phyloP scores from a whole-genome alignment of 2,113 vertebrate genomes.

The Callocephalon fimbriatum region DNA sequence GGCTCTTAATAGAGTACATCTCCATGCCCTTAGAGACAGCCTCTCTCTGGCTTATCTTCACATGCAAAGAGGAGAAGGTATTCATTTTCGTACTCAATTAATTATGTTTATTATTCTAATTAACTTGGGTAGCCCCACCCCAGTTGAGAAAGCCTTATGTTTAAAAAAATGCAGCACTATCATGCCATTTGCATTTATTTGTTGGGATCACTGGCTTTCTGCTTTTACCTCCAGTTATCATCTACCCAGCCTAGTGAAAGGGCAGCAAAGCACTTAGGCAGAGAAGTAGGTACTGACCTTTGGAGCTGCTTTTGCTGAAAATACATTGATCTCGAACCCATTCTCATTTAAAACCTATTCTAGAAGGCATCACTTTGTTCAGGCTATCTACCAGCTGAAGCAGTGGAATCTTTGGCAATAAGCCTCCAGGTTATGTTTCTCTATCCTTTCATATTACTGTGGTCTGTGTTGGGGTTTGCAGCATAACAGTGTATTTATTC shows the following conservation, averaged over 20 bases:
- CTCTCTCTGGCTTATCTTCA: background rate
- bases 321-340: background rate
- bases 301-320: constrained; percentile 3
- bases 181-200: background rate
- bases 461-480: background rate
- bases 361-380: background rate
- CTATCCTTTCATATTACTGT: background rate
- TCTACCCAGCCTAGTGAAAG: background rate
- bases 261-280: background rate
- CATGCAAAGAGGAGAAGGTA: background rate
- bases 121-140: background rate
- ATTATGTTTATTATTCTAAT: constrained; percentile 7
- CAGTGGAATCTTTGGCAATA: background rate
- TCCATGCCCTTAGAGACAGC: background rate
- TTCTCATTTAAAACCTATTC: background rate
- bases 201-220: background rate
- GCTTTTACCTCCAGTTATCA: background rate
- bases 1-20: background rate
- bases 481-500: background rate
- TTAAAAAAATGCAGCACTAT: background rate
- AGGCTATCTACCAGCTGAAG: background rate
- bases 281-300: background rate
- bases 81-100: background rate
- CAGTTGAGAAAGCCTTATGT: background rate
- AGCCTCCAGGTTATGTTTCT: background rate